Percentiles rank a stretch among this genome's conserved stretches.
Conservation (phyloP, 2,797 vertebrate genomes). For the Molossus molossus region DNA sequence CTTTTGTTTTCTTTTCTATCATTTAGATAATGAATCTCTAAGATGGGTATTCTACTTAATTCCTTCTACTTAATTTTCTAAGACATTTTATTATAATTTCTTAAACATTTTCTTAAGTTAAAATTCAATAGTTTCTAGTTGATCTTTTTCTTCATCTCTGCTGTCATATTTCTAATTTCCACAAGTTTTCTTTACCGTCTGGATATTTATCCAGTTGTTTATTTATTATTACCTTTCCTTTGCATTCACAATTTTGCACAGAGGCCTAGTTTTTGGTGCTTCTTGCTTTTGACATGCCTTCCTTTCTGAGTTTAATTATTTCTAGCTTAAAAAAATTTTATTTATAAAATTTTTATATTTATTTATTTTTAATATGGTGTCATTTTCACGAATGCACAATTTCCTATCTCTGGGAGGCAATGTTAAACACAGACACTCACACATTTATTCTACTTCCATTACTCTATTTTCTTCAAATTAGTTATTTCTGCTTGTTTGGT, state of each 20-base stretch:
- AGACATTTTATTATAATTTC: constrained; percentile 27
- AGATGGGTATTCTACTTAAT: background rate
- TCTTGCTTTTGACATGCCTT: background rate
- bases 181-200: background rate
- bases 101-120: background rate
- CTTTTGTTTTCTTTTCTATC: background rate
- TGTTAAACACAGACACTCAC: background rate
- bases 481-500: background rate
- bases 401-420: background rate
- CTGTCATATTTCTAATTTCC: background rate
- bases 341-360: background rate
- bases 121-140: background rate
- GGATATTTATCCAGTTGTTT: background rate
- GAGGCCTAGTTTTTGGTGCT: background rate
- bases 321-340: background rate
- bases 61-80: background rate
- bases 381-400: background rate
- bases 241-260: background rate
- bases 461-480: background rate
- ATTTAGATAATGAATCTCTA: background rate
- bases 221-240: background rate
- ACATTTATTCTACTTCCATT: background rate
- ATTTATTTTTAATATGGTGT: background rate
- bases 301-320: background rate
- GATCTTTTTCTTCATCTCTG: background rate